A percentile compares a stretch with the other conserved stretches of the same genome.
Evolutionary conservation across 2,113 vertebrate genomes (phyloP).

Genomic region (Buteo buteo): DNA sequence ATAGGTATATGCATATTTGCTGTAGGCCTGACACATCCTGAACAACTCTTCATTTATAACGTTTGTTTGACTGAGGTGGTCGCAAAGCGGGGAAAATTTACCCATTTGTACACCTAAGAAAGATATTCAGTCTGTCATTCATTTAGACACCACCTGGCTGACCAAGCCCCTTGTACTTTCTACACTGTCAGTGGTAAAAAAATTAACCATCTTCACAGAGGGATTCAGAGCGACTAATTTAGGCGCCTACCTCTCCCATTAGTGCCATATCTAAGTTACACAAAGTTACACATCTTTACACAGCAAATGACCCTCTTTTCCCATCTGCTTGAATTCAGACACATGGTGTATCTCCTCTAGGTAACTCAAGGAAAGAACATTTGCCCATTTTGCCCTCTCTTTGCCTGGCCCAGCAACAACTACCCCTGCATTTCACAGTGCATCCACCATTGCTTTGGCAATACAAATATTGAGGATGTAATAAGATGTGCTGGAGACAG

Average conservation of each 20-base stretch:
- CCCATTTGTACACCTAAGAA: neutral
- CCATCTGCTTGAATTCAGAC: neutral
- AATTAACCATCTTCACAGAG: neutral
- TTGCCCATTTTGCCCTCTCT: neutral
- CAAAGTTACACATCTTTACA: no score
- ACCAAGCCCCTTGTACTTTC: neutral
- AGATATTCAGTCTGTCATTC: neutral
- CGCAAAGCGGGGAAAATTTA: neutral
- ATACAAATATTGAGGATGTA: neutral
- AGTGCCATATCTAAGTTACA: neutral
- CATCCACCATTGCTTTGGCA: neutral
- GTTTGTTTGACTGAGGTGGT: accelerated
- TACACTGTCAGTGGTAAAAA: neutral
- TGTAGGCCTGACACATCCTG: neutral
- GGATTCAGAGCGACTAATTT: neutral
- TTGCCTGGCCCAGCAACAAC: neutral
- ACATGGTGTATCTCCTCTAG: neutral
- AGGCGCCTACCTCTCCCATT: neutral
- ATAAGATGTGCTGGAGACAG: no score
- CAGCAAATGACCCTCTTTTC: neutral
- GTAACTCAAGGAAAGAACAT: neutral
- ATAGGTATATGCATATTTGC: neutral
- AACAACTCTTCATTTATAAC: neutral
- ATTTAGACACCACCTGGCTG: neutral
- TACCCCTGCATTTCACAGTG: neutral